Base-by-base conservation (phyloP, 2,113 vertebrate species). In the Okapia johnstoni region DNA sequence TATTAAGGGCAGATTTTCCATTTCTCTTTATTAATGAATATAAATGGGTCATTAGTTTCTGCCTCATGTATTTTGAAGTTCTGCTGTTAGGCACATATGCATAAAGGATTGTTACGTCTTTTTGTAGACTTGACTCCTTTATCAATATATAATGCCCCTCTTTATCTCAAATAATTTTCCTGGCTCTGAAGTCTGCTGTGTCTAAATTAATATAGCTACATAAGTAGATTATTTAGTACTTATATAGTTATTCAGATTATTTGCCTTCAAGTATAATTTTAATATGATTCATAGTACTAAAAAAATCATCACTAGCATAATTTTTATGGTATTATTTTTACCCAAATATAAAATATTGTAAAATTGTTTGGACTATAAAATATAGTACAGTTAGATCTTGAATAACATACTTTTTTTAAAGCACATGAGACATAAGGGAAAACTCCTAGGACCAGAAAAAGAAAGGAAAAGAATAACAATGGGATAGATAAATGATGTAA, bases 21-120 rank as follows among this genome's bases (percentile, higher is more conserved):
- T 96, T 88, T 92, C 26, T 88, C 54, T 89, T 66, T 96, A 76
- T 66, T 91, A 93, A 60, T 66, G 13, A 94, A 76, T 86, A 28
- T 52, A 95, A 94, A 14, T 36, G 46, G 28, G 73, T 70, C 15
- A 33, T 87, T 48, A 61, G n/a, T 87, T 87, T 83, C 96, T 89
- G 43, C 30, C 30, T 91, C 30, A 70, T 73, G 14, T 83, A 70
- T 85, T 83, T 81, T 89, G 46, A 76, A 30, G 3, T 46, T 58
- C 21, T 97, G 14, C 46, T 77, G 13, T 85, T 92, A 79, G 6
- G 26, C 1, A 5, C 33, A 85, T 87, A 60, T 33, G 90, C 16
- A 83, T 83, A 63, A 92, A 96, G 40, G 8, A 86, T 55, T 77
- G 15, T 43, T 85, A 33, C 1, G 0, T 58, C 13, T 94, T 88